Conservation (phyloP, 2,888 invertebrate species). For the Craniophora ligustri region DNA sequence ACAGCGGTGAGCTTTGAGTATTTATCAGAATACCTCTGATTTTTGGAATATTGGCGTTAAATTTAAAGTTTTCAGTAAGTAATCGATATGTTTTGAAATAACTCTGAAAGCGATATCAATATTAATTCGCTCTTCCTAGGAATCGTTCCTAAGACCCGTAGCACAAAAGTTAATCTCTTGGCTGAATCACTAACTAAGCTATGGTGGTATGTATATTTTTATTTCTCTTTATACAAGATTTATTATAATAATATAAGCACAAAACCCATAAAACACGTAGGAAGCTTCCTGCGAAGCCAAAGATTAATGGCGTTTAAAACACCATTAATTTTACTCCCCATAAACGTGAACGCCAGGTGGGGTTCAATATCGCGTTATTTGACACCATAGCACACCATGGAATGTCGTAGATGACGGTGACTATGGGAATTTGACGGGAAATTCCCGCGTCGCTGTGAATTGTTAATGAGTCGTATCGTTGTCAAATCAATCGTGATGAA, state of each 20-base stretch:
- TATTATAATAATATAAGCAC: background rate
- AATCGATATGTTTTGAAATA: no score
- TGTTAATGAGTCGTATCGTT: conserved; percentile 22
- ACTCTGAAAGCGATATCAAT: no score
- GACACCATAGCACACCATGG: conserved; percentile 29
- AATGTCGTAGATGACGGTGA: conserved; percentile 22
- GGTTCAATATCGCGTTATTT: conserved; percentile 40
- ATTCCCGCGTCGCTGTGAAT: conserved; percentile 30
- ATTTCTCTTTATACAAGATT: no score
- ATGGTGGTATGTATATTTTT: no score
- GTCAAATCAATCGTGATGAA: background rate
- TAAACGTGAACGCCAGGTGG: conserved; percentile 38
- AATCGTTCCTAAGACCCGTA: no score
- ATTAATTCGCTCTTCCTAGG: no score
- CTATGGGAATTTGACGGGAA: conserved; percentile 29
- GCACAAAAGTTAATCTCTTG: no score
- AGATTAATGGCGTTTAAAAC: conserved; percentile 41
- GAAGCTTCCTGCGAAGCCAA: conserved; percentile 5
- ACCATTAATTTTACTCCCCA: conserved; percentile 50
- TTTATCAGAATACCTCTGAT: no score
- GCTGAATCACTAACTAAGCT: no score
- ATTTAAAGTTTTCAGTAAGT: no score
- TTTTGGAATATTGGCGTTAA: no score
- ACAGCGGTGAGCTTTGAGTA: no score
- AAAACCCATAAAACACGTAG: conserved; percentile 15